phyloP scores from a whole-genome alignment of 1,140 invertebrate genomes.

The Anthonomus grandis region DNA sequence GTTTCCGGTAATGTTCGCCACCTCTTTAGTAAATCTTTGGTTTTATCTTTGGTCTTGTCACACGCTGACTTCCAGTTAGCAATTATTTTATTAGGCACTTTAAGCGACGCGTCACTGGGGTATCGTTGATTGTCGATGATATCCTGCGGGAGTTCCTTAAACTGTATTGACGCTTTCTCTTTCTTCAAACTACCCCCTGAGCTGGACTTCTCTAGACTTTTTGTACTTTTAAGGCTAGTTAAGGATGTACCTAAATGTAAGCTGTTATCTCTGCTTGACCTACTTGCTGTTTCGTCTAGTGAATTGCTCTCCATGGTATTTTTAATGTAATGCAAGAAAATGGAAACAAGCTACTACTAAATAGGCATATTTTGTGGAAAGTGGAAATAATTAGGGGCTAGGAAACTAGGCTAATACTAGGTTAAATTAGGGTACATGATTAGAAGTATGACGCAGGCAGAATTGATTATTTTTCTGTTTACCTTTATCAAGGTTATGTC shows the following conservation, averaged over 20 bases:
- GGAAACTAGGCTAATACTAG: background rate
- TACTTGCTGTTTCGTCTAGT: conserved; percentile 29
- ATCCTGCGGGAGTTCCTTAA: conserved; percentile 43
- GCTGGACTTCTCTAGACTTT: conserved; percentile 41
- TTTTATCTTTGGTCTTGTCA: conserved; percentile 65
- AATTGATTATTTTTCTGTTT: conserved; percentile 26
- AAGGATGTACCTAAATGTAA: conserved; percentile 41
- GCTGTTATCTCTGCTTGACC: conserved; percentile 41
- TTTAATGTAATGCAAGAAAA: background rate
- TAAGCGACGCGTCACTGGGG: conserved; percentile 49
- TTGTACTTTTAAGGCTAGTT: conserved; percentile 44
- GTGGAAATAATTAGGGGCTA: background rate
- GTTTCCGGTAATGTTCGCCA: conserved; percentile 64
- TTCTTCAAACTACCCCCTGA: conserved; percentile 42
- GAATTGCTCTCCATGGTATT: conserved; percentile 31
- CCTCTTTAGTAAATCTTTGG: conserved; percentile 63
- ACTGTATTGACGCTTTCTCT: conserved; percentile 45
- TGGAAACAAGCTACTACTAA: background rate
- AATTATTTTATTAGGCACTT: conserved; percentile 64
- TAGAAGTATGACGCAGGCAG: conserved; percentile 6
- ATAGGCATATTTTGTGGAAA: conserved; percentile 1
- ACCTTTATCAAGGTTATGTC: conserved; percentile 20
- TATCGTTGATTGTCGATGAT: conserved; percentile 36
- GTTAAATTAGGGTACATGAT: conserved; percentile 14
- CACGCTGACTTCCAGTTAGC: conserved; percentile 67